Evolutionary conservation across 2,888 invertebrate species (phyloP).

Genomic region (Antitype chi): DNA sequence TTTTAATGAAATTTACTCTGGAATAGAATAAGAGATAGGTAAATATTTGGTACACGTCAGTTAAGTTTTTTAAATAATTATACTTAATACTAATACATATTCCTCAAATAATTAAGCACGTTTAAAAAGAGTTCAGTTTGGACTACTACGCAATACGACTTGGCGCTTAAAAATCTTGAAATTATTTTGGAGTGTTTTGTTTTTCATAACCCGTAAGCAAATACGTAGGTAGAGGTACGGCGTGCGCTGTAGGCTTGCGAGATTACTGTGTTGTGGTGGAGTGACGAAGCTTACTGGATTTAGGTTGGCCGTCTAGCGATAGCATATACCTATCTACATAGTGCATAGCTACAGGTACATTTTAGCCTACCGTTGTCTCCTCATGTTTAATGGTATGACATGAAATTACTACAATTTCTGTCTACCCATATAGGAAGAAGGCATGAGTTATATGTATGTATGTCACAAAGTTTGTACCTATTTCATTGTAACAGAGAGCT

Average conservation of each 20-base stretch:
- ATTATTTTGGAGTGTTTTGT: background rate
- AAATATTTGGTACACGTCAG: background rate
- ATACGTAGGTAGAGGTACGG: background rate
- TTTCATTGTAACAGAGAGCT: background rate
- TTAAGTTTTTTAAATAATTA: background rate
- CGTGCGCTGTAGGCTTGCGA: background rate
- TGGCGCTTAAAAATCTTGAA: background rate
- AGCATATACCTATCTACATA: background rate
- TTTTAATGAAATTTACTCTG: background rate
- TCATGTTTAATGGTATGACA: background rate
- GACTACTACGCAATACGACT: background rate
- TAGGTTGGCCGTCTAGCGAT: background rate
- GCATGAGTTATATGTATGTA: background rate
- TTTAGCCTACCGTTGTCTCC: background rate
- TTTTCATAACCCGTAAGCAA: background rate
- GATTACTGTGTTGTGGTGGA: background rate
- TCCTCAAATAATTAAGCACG: no score
- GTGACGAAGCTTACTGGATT: slow-evolving; percentile 14
- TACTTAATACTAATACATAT: no score
- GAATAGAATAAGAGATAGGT: background rate
- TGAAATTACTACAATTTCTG: background rate
- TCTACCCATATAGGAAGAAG: no score
- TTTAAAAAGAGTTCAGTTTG: background rate
- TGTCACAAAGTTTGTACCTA: background rate
- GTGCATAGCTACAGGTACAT: background rate